phyloP scores from a whole-genome alignment of 2,113 vertebrate genomes.

The Zapus hudsonius region DNA sequence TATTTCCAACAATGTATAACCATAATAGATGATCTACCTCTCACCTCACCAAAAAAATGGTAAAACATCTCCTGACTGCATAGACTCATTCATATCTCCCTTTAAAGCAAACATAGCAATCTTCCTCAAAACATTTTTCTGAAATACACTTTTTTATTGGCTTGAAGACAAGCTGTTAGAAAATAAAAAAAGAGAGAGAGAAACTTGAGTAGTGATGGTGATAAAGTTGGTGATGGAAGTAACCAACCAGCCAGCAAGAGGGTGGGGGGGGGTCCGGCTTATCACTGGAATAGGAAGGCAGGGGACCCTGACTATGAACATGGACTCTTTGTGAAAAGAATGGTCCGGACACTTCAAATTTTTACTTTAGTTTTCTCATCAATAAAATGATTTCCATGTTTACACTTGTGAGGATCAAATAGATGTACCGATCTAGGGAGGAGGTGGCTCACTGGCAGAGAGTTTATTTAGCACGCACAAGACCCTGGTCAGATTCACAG shows the following conservation, averaged over 20 bases:
- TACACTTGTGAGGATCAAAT: not conserved
- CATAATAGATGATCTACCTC: conserved; percentile 38
- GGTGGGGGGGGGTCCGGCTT: not conserved
- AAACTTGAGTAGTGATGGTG: rapidly evolving
- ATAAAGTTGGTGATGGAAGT: rapidly evolving
- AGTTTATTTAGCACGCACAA: not conserved
- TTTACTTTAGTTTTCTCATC: not conserved
- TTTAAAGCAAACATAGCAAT: not conserved
- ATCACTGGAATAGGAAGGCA: rapidly evolving
- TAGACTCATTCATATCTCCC: not conserved
- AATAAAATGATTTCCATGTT: not conserved
- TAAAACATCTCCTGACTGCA: not conserved
- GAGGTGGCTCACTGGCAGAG: not conserved
- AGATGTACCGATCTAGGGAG: not conserved
- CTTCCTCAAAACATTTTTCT: not conserved
- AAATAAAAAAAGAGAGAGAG: not conserved
- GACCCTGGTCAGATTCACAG: not conserved
- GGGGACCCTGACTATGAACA: rapidly evolving
- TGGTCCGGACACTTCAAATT: not conserved
- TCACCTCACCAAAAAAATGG: conserved; percentile 57
- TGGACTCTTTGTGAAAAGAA: not conserved
- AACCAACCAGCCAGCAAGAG: not conserved
- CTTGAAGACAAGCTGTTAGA: not conserved
- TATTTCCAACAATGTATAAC: conserved; percentile 54
- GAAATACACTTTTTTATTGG: not conserved